Evolutionary conservation across 2,797 vertebrate genomes (phyloP), one percentile per base, ranked within the genome.

Genomic region (Cossypha dichroa): DNA sequence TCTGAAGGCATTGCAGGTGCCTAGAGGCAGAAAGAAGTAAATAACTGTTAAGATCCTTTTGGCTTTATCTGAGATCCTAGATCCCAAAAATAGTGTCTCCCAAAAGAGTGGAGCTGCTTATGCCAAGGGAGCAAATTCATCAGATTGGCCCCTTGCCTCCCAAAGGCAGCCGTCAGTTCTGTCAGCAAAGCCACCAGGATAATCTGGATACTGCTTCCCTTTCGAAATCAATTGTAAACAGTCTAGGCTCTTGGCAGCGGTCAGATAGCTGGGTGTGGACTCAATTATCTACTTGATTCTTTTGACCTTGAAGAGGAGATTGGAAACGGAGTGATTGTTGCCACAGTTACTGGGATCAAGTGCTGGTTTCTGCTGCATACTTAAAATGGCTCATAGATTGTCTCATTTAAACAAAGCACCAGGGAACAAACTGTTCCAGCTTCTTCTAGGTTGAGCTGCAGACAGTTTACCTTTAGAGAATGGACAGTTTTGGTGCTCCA

Each of bases 251-350:
- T 64, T 95, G 89, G 88, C 75, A 93, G 46, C 68, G 67, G 90
- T 95, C 94, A 96, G 59, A 46, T 60, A 67, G 75, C 55, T 85
- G 68, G 28, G 43, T 83, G 93, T 92, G 92, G 72, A 85, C 86
- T 85, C 78, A 92, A 69, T 96, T 96, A 72, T 68, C 54, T 54
- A 69, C 72, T 91, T 70, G 52, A 81, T 89, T 92, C 74, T 90
- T 88, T 92, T 89, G 86, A 91, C 95, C 92, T 92, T 81, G 90
- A 94, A 43, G 28, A 84, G 41, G 38, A 89, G 92, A 74, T 66
- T 94, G 38, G 86, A 96, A 97, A 93, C 81, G 85, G 93, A 85
- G 36, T 1, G 29, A 33, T 88, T 92, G 74, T 64, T 96, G 84
- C 88, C 84, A 87, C 67, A 85, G 33, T 83, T 91, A 81, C 25